Evolutionary conservation across 2,888 invertebrate genomes (phyloP).

Genomic region (Sialis lutaria): DNA sequence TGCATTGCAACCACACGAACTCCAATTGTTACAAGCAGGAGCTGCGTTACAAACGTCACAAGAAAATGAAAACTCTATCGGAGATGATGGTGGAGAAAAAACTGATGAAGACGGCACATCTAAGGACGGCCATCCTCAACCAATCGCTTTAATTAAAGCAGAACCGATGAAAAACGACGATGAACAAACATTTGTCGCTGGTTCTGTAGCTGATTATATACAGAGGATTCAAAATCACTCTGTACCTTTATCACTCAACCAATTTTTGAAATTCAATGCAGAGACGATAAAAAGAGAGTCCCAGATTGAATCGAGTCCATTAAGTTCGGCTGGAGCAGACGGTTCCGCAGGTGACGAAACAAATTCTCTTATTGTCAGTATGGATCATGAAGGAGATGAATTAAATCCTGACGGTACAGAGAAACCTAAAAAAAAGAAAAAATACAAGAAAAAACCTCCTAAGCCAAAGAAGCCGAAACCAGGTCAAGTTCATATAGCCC

Average conservation of each 20-base stretch:
- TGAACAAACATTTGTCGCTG: conserved; percentile 22
- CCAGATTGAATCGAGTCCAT: conserved; percentile 26
- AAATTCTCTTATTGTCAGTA: conserved; percentile 20
- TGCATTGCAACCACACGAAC: conserved; percentile 48
- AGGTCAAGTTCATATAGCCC: conserved; percentile 59
- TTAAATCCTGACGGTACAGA: conserved; percentile 20
- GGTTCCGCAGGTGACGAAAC: conserved; percentile 14
- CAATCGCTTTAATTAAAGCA: conserved; percentile 31
- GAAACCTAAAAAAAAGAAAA: conserved; percentile 50
- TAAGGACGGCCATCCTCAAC: conserved; percentile 26
- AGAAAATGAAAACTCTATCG: conserved; percentile 8
- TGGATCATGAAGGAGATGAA: conserved; percentile 21
- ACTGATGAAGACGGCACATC: conserved; percentile 16
- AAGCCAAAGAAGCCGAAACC: conserved; percentile 65
- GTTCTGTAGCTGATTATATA: conserved; percentile 32
- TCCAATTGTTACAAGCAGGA: conserved; percentile 35
- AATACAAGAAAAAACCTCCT: conserved; percentile 63
- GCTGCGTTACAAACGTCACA: conserved; percentile 11
- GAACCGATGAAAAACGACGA: conserved; percentile 23
- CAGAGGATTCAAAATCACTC: conserved; percentile 26
- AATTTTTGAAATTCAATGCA: conserved; percentile 43
- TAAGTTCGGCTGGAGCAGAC: conserved; percentile 23
- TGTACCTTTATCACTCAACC: conserved; percentile 38
- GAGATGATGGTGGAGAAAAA: conserved; percentile 13
- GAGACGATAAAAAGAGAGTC: conserved; percentile 33